Evolutionary conservation across 1,140 invertebrate species (phyloP).

Genomic region (Drosophila seguyi): DNA sequence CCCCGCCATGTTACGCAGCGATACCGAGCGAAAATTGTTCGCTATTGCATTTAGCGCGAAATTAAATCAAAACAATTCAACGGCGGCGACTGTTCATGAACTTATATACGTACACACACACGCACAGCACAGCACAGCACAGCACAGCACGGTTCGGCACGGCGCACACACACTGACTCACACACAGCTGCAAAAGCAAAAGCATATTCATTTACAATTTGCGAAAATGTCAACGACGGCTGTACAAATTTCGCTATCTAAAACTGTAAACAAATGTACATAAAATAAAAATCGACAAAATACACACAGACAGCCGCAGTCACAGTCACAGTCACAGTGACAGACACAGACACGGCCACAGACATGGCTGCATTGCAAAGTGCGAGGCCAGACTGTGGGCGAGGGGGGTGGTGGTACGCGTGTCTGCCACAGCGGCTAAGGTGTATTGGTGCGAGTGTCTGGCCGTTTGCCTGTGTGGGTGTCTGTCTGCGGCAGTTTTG

Average conservation of each 20-base stretch:
- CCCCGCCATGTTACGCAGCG: slow-evolving; percentile 76
- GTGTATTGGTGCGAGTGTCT: slow-evolving; percentile 34
- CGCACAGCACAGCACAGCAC: slow-evolving; percentile 1
- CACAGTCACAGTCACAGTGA: slow-evolving; percentile 6
- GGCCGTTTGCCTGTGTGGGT: slow-evolving; percentile 23
- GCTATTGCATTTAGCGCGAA: slow-evolving; percentile 81
- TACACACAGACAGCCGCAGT: slow-evolving; percentile 41
- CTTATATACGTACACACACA: slow-evolving; percentile 45
- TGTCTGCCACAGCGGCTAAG: slow-evolving; percentile 54
- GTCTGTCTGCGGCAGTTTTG: slow-evolving; percentile 17
- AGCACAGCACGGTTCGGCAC: not conserved
- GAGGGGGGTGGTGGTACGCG: slow-evolving; percentile 40
- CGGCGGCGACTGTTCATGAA: slow-evolving; percentile 75
- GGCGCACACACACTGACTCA: slow-evolving; percentile 14
- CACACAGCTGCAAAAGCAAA: slow-evolving; percentile 53
- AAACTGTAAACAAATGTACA: slow-evolving; percentile 83
- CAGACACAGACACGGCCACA: slow-evolving; percentile 22
- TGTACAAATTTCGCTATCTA: slow-evolving; percentile 83
- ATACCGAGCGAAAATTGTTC: slow-evolving; percentile 61
- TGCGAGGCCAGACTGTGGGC: slow-evolving; percentile 59
- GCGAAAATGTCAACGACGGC: slow-evolving; percentile 78
- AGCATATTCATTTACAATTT: slow-evolving; percentile 81
- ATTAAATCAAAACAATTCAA: slow-evolving; percentile 80
- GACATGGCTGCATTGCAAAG: slow-evolving; percentile 66
- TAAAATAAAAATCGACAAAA: slow-evolving; percentile 81